Evolutionary conservation across 2,888 invertebrate genomes (phyloP), one percentile per base, ranked within the genome.

Genomic region (Lasiommata megera): DNA sequence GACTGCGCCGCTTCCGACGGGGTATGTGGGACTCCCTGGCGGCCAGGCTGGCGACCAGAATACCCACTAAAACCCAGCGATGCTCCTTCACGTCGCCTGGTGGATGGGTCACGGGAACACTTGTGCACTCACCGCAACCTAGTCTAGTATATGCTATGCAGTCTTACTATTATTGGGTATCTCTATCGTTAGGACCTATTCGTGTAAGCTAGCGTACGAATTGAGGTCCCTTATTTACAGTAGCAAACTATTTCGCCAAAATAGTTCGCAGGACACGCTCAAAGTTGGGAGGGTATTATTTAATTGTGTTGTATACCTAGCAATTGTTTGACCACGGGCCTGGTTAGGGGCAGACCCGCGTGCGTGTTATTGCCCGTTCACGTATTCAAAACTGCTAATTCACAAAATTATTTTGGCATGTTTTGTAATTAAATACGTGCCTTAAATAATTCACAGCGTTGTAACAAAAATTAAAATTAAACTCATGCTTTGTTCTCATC

Each of bases 311-410:
- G 65, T 68, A 65, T 37, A 14, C 18, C 6, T 67, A 66, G 61
- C 63, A 66, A 66, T 68, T 66, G 62, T 64, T 58, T 59, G 66
- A 67, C 69, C 68, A 64, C 67, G 43, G 52, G 52, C 17, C 37
- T 12, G 11, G 56, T 41, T 12, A 9, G 23, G 54, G 28, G 5
- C 36, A 3, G 34, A 29, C 38, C 29, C 59, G 62, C 60, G 56
- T 66, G 67, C 44, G 54, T 47, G 56, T 66, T 60, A 66, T 58
- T 64, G 64, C 67, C 44, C 51, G 48, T 37, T 57, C 57, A 63
- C 61, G 62, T 62, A 62, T 58, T 61, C 44, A 52, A 57, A 66
- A 60, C 57, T 60, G 63, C 50, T 58, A 60, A 62, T 62, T 59
- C 62, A 52, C 56, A 56, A 61, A 59, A 59, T 56, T 55, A 46